Evolutionary conservation across 2,797 vertebrate species (phyloP).

Genomic region (Enteromius treurensis): DNA sequence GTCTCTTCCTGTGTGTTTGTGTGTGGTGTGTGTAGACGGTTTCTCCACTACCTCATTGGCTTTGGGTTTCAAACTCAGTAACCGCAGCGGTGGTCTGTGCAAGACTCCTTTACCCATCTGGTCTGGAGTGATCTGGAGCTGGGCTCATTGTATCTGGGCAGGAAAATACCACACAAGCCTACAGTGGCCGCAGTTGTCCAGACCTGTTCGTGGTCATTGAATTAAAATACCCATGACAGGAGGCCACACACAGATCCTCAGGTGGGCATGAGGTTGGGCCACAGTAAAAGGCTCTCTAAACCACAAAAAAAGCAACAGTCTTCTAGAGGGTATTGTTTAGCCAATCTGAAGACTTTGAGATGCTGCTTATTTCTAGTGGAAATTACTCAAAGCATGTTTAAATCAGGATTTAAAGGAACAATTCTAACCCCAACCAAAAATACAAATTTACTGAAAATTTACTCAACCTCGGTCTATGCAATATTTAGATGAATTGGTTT

Average conservation of each 20-base stretch:
- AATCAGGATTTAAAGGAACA: too few species aligned
- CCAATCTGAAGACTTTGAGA: not conserved
- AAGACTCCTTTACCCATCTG: constrained; percentile 28
- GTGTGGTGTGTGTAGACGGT: constrained; percentile 20
- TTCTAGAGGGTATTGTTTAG: not conserved
- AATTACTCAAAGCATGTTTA: too few species aligned
- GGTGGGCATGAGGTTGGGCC: not conserved
- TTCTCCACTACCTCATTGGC: constrained; percentile 63
- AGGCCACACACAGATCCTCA: constrained; percentile 20
- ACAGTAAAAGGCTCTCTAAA: not conserved
- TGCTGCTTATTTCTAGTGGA: not conserved
- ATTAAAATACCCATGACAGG: constrained; percentile 24
- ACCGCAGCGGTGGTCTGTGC: constrained; percentile 64
- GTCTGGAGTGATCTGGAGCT: constrained; percentile 44
- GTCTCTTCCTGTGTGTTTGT: constrained; percentile 24
- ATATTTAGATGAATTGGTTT: not conserved
- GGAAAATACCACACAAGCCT: constrained; percentile 42
- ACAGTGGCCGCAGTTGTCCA: constrained; percentile 44
- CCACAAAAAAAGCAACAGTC: not conserved
- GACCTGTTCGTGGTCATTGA: not conserved
- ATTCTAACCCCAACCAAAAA: too few species aligned
- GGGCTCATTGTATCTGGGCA: constrained; percentile 48
- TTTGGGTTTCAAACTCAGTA: constrained; percentile 70
- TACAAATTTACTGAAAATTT: not conserved
- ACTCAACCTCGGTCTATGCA: not conserved